Conservation (phyloP, 2,113 vertebrate genomes). For the Ondatra zibethicus region DNA sequence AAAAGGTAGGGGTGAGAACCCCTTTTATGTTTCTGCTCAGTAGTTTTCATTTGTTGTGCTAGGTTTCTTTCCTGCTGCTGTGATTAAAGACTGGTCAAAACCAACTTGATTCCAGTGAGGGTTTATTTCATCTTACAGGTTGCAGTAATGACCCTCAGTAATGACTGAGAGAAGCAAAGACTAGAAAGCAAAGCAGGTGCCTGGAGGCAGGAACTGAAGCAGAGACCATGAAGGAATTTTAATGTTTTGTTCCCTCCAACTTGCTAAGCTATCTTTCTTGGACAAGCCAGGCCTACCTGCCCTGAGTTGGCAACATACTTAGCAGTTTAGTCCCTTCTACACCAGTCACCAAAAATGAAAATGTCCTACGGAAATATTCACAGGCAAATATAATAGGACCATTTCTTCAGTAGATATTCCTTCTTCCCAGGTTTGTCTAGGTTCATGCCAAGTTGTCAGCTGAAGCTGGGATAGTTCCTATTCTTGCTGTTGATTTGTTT, state of each 20-base stretch:
- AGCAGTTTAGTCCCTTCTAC: neutral
- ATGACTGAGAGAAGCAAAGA: neutral
- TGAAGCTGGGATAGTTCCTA: neutral
- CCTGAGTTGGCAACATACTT: neutral
- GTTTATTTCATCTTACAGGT: neutral
- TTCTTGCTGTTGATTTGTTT: neutral
- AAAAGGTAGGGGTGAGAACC: too few species aligned
- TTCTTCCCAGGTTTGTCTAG: neutral
- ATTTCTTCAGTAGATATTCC: neutral
- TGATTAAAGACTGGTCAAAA: neutral
- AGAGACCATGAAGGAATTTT: neutral
- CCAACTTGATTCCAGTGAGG: neutral
- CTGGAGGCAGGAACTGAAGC: neutral
- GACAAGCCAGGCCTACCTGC: neutral
- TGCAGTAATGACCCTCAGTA: too few species aligned
- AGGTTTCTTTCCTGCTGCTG: neutral
- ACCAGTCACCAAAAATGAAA: neutral
- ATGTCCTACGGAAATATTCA: neutral
- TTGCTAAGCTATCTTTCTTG: neutral
- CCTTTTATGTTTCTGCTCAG: neutral
- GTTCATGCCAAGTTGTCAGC: neutral
- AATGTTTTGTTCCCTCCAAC: neutral
- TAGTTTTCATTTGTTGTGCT: neutral
- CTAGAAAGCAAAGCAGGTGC: neutral
- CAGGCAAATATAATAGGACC: neutral